A percentile compares a stretch with the other conserved stretches of the same genome.
Conservation (phyloP, 2,888 invertebrate species). For the Xiphydria camelus region DNA sequence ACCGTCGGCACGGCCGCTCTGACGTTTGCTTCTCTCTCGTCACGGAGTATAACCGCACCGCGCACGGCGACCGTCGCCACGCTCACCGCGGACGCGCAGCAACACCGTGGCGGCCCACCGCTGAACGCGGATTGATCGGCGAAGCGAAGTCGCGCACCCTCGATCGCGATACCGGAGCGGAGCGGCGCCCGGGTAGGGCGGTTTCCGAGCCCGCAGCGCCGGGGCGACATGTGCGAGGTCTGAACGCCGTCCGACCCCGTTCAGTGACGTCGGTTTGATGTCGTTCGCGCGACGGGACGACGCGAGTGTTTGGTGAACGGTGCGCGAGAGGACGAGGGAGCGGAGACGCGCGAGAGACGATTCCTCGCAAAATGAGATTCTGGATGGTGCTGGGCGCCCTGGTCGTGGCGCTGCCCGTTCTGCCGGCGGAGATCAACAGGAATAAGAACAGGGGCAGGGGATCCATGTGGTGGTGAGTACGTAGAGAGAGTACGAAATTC, state of each 20-base stretch:
- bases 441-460: constrained; percentile 77
- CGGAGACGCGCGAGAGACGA: background rate
- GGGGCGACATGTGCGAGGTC: background rate
- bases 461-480: constrained; percentile 89
- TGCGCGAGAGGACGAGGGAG: constrained; percentile 2
- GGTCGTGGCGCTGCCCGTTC: constrained; percentile 62
- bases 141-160: no score
- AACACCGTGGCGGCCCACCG: no score
- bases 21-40: no score
- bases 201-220: background rate
- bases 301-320: constrained; percentile 26
- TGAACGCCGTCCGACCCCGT: background rate
- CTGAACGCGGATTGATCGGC: no score
- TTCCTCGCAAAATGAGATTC: constrained; percentile 49
- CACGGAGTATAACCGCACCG: no score
- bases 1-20: no score
- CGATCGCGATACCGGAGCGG: no score
- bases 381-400: constrained; percentile 56
- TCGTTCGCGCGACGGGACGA: constrained; percentile 13
- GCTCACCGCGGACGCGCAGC: no score
- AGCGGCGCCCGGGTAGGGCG: background rate
- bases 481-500: no score
- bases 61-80: no score
- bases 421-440: constrained; percentile 48
- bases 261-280: constrained; percentile 10